Conservation (phyloP, 1,140 invertebrate species). For the Cephus cinctus region DNA sequence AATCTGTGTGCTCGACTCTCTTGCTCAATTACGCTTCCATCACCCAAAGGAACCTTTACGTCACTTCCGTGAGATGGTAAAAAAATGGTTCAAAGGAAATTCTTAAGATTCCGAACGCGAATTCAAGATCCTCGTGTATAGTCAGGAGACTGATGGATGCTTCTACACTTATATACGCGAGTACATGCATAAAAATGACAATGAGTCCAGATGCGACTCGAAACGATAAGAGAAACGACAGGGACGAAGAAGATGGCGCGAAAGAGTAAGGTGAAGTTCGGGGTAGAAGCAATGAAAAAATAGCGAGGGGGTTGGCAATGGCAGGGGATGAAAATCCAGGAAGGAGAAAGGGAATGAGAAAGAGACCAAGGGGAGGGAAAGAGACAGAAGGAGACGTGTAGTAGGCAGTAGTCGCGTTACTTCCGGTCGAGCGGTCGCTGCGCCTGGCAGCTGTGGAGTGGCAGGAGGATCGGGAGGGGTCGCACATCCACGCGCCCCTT, state of each 20-base stretch:
- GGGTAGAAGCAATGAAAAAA: background rate
- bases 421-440: slow-evolving; percentile 54
- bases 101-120: no score
- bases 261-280: background rate
- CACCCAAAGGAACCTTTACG: no score
- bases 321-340: slow-evolving; percentile 1
- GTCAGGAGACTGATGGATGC: no score
- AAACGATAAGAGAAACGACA: background rate
- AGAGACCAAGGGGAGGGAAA: background rate
- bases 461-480: slow-evolving; percentile 23
- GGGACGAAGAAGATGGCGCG: background rate
- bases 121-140: no score
- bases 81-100: no score
- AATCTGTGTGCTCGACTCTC: no score
- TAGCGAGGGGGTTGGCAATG: background rate
- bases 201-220: slow-evolving; percentile 1
- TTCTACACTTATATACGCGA: no score
- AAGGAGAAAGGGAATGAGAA: slow-evolving; percentile 24
- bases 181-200: no score
- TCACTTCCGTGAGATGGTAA: no score
- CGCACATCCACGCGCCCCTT: slow-evolving; percentile 41
- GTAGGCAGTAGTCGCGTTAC: slow-evolving; percentile 57
- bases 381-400: slow-evolving; percentile 28
- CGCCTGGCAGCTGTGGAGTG: slow-evolving; percentile 54
- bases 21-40: no score